phyloP scores from a whole-genome alignment of 2,113 vertebrate genomes.

The Engystomops pustulosus region DNA sequence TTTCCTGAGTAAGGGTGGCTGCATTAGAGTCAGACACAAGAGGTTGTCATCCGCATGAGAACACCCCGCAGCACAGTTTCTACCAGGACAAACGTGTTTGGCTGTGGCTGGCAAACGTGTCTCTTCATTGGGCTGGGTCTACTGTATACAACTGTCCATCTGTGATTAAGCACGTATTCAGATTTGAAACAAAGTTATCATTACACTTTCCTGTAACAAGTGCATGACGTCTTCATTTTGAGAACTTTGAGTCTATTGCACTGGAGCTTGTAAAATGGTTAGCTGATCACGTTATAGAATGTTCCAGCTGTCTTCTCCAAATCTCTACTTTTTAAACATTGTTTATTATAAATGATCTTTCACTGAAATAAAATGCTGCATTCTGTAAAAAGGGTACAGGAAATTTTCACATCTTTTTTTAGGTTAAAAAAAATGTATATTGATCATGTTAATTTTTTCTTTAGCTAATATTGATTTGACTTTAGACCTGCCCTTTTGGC shows the following conservation, averaged over 20 bases:
- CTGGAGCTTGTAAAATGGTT: too few relatives aligned
- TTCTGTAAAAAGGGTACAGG: too few relatives aligned
- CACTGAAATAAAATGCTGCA: too few relatives aligned
- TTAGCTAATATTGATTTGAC: not conserved
- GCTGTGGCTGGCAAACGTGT: conserved; percentile 16
- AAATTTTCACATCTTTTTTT: too few relatives aligned
- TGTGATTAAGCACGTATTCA: not conserved
- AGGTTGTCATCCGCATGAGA: not conserved
- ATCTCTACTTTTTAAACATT: too few relatives aligned
- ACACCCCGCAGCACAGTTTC: not conserved
- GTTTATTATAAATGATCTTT: too few relatives aligned
- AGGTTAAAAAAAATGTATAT: not conserved
- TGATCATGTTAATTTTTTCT: not conserved
- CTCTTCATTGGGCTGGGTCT: not conserved
- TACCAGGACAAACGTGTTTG: conserved; percentile 31
- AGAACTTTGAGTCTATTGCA: too few relatives aligned
- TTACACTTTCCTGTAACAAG: not conserved
- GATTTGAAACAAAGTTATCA: not conserved
- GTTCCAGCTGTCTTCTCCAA: too few relatives aligned
- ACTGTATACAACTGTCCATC: not conserved
- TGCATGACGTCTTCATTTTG: too few relatives aligned
- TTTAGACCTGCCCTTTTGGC: not conserved
- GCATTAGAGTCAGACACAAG: conserved; percentile 1
- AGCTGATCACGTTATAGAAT: too few relatives aligned
- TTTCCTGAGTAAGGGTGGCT: conserved; percentile 33